Base-by-base conservation (phyloP, 2,888 invertebrate species). In the Bhutanitis thaidina region DNA sequence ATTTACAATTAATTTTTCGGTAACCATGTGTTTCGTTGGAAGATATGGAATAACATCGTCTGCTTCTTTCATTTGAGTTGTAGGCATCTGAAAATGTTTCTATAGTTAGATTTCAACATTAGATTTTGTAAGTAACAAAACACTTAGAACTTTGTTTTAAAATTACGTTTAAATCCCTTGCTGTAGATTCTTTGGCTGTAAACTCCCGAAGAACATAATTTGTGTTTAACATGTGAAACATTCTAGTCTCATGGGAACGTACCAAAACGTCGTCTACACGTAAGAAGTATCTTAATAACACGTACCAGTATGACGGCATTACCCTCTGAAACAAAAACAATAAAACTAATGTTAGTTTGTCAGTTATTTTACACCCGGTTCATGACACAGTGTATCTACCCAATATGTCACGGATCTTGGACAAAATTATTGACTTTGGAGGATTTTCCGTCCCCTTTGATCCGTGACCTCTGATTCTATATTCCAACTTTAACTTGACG, bases 261-360 rank as follows among this genome's bases (percentile, higher is more conserved):
- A 98, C 92, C 79, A 98, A 85, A 0, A 99, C 98, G 73, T 95
- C 93, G 75, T 99, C 99, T 1, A 99, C 96, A 67, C 99, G 91
- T 56, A 99, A 88, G 80, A 98, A 99, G 75, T 96, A 97, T 61
- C 99, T 92, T 52, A 97, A 83, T 7, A 99, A 90, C 43, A 98
- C 92, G 77, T 97, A 98, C 89, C 97, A 98, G 58, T 96, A 95
- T 35, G 93, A 93, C 0, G 97, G 97, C 99, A 99, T 99, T 1
- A 98, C 98, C 71, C 99, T 93, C 97, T 98, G 89, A 52, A 63
- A 74, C 35, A 4, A 30, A n/a, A 27, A 14, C 20, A 20, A 29
- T 1, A 27, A 27, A 7, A 7, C 7, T 27, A 27, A 27, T 20
- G 2, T 20, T 20, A 20, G 20, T 4, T 20, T 5, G 5, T 20